Conservation (phyloP, 2,888 invertebrate species). For the Drosophila niveifrons region DNA sequence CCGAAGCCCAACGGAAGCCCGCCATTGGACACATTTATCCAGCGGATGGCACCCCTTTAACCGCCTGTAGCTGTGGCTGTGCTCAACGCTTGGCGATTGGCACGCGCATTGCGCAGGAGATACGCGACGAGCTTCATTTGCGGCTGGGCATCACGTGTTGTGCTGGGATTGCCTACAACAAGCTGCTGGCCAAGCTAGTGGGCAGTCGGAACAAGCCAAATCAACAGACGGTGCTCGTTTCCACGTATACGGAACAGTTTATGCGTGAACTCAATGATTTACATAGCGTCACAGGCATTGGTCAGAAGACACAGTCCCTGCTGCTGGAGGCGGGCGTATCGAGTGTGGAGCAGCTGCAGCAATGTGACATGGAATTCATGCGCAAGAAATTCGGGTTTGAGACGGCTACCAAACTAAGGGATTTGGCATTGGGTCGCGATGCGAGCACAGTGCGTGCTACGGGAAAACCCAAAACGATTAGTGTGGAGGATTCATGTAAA, state of each 20-base stretch:
- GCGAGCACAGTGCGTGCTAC: slow-evolving; percentile 90
- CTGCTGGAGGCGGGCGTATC: slow-evolving; percentile 89
- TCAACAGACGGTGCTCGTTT: slow-evolving; percentile 92
- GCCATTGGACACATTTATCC: slow-evolving; percentile 87
- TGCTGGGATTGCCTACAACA: slow-evolving; percentile 94
- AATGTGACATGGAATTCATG: slow-evolving; percentile 87
- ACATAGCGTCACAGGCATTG: slow-evolving; percentile 91
- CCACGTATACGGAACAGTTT: slow-evolving; percentile 89
- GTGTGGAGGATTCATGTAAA: slow-evolving; percentile 92
- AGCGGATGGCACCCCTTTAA: slow-evolving; percentile 86
- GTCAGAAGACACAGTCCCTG: slow-evolving; percentile 89
- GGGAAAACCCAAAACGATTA: slow-evolving; percentile 92
- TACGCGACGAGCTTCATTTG: slow-evolving; percentile 89
- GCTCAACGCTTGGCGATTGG: slow-evolving; percentile 89
- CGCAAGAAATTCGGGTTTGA: slow-evolving; percentile 89
- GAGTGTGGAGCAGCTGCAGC: slow-evolving; percentile 89
- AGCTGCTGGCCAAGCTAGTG: slow-evolving; percentile 92
- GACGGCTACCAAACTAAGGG: slow-evolving; percentile 89
- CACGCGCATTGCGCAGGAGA: slow-evolving; percentile 91
- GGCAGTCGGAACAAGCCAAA: slow-evolving; percentile 92
- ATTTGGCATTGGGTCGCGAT: slow-evolving; percentile 92
- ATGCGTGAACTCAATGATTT: slow-evolving; percentile 89
- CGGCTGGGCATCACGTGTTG: slow-evolving; percentile 92
- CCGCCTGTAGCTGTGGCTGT: slow-evolving; percentile 91
- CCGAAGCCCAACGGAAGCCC: slow-evolving; percentile 60